phyloP scores from a whole-genome alignment of 2,113 vertebrate genomes.

The Diadophis punctatus region DNA sequence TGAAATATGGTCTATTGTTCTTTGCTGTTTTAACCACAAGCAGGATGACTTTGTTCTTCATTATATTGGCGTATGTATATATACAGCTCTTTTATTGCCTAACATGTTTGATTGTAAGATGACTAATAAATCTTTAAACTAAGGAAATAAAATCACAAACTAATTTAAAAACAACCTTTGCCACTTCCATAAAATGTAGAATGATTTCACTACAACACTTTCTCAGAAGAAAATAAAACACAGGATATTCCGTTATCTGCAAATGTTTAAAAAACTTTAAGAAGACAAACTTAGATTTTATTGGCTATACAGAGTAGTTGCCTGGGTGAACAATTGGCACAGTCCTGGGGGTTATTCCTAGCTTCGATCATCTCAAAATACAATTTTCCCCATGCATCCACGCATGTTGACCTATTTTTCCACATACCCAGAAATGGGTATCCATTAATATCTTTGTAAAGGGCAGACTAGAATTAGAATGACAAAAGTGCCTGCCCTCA shows the following conservation, averaged over 20 bases:
- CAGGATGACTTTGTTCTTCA: neutral
- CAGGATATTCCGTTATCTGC: neutral
- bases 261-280: neutral
- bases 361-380: neutral
- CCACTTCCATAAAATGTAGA: neutral
- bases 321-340: neutral
- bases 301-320: neutral
- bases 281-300: neutral
- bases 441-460: conserved; percentile 25
- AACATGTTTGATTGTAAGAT: neutral
- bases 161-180: neutral
- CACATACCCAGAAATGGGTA: neutral
- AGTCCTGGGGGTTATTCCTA: neutral
- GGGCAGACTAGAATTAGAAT: conserved; percentile 18
- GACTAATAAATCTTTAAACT: neutral
- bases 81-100: neutral
- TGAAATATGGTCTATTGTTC: neutral
- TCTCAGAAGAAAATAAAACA: neutral
- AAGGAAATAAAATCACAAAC: neutral
- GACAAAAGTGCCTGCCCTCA: neutral
- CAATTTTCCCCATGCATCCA: neutral
- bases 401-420: neutral
- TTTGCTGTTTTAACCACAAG: neutral
- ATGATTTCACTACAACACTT: neutral
- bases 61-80: neutral